phyloP scores from a whole-genome alignment of 2,888 invertebrate species.

The Campoplex capitator region DNA sequence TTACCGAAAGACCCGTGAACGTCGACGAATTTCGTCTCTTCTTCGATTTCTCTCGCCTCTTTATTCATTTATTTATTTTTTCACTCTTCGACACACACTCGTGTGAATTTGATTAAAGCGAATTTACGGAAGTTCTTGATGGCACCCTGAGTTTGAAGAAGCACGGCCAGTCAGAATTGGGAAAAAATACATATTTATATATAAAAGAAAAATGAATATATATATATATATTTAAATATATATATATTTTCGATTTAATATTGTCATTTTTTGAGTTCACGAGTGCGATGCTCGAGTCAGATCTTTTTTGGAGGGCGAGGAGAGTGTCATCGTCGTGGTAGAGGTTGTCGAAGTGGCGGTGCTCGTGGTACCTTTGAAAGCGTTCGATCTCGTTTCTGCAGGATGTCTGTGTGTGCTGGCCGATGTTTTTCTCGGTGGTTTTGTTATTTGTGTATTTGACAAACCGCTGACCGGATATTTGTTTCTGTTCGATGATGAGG shows the following conservation, averaged over 20 bases:
- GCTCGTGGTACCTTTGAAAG: constrained; percentile 68
- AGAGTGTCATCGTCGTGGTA: constrained; percentile 71
- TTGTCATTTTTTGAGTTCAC: constrained; percentile 69
- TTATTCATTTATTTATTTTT: constrained; percentile 9
- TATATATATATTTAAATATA: constrained; percentile 9
- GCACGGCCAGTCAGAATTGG: constrained; percentile 66
- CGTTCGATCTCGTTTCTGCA: constrained; percentile 87
- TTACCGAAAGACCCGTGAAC: constrained; percentile 2
- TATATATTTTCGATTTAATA: constrained; percentile 12
- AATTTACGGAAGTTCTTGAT: constrained; percentile 61
- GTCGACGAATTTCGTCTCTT: constrained; percentile 14
- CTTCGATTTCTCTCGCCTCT: constrained; percentile 13
- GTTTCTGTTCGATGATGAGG: constrained; percentile 83
- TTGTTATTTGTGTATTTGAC: constrained; percentile 87
- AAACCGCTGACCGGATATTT: constrained; percentile 90
- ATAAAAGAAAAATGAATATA: background rate
- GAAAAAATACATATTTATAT: background rate
- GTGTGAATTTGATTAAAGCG: constrained; percentile 35
- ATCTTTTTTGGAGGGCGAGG: constrained; percentile 77
- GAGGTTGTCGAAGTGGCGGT: constrained; percentile 81
- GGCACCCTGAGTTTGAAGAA: constrained; percentile 73
- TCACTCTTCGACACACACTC: constrained; percentile 16
- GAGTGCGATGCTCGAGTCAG: constrained; percentile 81
- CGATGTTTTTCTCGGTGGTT: constrained; percentile 86
- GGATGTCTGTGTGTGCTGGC: constrained; percentile 89